Evolutionary conservation across 2,113 vertebrate species (phyloP).

Genomic region (Pteronura brasiliensis): DNA sequence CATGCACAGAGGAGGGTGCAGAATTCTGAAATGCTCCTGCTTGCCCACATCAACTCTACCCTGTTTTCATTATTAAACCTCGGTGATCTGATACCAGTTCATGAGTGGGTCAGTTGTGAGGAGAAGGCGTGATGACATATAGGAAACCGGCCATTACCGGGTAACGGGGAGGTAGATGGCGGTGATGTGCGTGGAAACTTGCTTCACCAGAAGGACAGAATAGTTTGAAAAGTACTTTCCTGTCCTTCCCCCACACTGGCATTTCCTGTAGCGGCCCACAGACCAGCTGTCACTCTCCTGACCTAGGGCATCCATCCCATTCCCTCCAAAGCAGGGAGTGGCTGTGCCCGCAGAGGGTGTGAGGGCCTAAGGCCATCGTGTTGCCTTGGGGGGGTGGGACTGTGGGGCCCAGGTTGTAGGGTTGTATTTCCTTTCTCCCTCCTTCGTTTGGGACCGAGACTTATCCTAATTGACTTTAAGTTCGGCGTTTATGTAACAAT

Average conservation of each 20-base stretch:
- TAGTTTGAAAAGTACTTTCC: not conserved
- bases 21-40: not conserved
- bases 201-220: not conserved
- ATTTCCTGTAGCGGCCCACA: not conserved
- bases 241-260: not conserved
- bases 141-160: not conserved
- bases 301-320: not conserved
- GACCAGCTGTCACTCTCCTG: not conserved
- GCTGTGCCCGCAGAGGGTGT: not conserved
- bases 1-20: not conserved
- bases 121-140: not conserved
- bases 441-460: not conserved
- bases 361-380: fast-evolving
- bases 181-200: not conserved
- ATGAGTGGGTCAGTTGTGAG: not conserved
- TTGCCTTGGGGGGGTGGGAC: too few species aligned
- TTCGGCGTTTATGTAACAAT: not conserved
- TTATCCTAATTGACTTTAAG: not conserved
- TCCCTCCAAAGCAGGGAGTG: not conserved
- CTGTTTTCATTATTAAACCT: not conserved
- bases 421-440: not conserved
- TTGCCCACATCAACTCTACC: not conserved
- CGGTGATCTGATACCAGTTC: not conserved
- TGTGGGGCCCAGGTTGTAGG: not conserved
- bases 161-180: too few species aligned